Percentiles rank a stretch among this genome's conserved stretches.
These are phyloP conservation scores for Cheilosia vernalis DNA, from an alignment of 2,888 invertebrate species.

Conservation along the genomic window DNA sequence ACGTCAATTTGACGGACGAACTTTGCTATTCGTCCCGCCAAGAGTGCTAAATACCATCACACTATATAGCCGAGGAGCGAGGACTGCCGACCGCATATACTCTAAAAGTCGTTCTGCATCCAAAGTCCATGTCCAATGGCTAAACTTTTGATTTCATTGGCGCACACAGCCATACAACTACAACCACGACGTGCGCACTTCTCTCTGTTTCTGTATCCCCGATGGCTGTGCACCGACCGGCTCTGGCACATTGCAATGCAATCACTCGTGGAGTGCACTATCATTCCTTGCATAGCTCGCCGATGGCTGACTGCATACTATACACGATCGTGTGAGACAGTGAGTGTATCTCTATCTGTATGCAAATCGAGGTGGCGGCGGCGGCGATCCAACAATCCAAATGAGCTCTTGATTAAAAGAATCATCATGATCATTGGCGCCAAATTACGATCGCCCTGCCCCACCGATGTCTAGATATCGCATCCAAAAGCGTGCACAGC, in stretches of 20 bases:
- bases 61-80: constrained; percentile 21
- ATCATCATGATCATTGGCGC: constrained; percentile 75
- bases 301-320: constrained; percentile 1
- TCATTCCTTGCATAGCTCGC: constrained; percentile 66
- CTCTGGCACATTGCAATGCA: constrained; percentile 2
- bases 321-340: not conserved
- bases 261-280: constrained; percentile 51
- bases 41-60: constrained; percentile 72
- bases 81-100: constrained; percentile 8
- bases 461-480: constrained; percentile 72
- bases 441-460: constrained; percentile 65
- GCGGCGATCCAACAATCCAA: constrained; percentile 61
- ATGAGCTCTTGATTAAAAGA: constrained; percentile 75
- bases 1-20: constrained; percentile 49
- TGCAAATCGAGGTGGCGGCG: constrained; percentile 56
- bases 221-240: constrained; percentile 23
- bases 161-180: constrained; percentile 23
- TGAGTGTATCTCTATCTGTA: constrained; percentile 21
- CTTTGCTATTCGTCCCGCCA: constrained; percentile 66
- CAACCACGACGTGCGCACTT: not conserved
- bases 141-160: constrained; percentile 70
- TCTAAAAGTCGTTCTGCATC: constrained; percentile 46
- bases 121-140: constrained; percentile 60
- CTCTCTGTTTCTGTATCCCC: no score
- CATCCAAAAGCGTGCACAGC: constrained; percentile 60